These are phyloP conservation scores for Saccopteryx leptura DNA, from an alignment of 2,113 vertebrate species.

Conservation along the genomic window DNA sequence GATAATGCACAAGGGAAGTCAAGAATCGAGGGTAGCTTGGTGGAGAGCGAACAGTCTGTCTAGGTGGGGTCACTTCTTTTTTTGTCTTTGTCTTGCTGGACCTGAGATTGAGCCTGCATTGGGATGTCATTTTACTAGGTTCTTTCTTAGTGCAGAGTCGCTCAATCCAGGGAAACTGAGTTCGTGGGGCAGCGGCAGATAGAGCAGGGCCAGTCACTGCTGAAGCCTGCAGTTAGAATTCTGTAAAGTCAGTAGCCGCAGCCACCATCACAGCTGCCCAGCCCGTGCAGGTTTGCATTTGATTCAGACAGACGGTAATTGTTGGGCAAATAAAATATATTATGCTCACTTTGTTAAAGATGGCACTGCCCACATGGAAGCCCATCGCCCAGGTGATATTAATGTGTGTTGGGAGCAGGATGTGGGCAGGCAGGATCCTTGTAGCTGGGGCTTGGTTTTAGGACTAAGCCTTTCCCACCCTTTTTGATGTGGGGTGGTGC, in stretches of 20 bases:
- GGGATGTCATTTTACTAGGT: background rate
- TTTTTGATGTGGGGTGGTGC: too few species aligned
- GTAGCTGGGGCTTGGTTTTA: too few species aligned
- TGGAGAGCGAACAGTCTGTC: rapidly evolving
- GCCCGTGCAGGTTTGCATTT: too few species aligned
- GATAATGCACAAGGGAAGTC: background rate
- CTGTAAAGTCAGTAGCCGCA: background rate
- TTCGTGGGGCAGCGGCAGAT: background rate
- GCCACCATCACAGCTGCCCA: too few species aligned
- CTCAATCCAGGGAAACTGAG: background rate
- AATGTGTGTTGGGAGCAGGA: too few species aligned
- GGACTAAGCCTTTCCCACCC: too few species aligned
- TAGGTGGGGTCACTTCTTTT: background rate
- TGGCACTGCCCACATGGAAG: too few species aligned
- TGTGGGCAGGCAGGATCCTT: too few species aligned
- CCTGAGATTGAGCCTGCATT: background rate
- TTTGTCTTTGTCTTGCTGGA: background rate
- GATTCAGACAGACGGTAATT: too few species aligned
- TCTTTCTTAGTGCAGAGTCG: background rate
- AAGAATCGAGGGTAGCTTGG: background rate
- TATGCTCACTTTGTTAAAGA: too few species aligned
- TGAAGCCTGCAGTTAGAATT: background rate
- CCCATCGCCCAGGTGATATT: too few species aligned
- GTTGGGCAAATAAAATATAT: too few species aligned
- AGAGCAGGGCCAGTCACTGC: background rate